Evolutionary conservation across 2,888 invertebrate genomes (phyloP).

Genomic region (Cepaea hortensis): DNA sequence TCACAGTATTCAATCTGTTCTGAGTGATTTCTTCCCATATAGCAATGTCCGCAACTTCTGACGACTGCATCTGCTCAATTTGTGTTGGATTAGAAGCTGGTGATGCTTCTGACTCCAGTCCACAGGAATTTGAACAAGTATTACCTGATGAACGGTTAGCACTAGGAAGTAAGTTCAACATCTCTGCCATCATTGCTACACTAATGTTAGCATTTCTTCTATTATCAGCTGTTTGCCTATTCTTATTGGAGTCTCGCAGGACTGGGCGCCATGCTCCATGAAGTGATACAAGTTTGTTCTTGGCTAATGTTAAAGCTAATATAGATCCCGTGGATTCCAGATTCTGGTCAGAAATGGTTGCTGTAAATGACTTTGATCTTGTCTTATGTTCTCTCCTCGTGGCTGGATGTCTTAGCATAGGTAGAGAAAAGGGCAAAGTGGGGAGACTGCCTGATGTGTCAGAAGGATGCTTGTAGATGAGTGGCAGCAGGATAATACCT

Average conservation of each 20-base stretch:
- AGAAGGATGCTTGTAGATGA: not conserved
- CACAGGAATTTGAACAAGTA: not conserved
- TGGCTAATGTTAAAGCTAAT: not conserved
- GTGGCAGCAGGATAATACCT: conserved; percentile 55
- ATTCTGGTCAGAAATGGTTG: not conserved
- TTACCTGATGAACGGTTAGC: not conserved
- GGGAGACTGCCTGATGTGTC: not conserved
- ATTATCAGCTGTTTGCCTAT: not conserved
- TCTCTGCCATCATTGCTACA: not conserved
- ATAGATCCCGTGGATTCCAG: not conserved
- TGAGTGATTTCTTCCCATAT: conserved; percentile 31
- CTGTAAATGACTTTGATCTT: conserved; percentile 16
- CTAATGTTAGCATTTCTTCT: conserved; percentile 15
- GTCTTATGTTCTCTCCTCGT: not conserved
- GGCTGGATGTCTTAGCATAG: conserved; percentile 21
- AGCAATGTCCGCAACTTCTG: conserved; percentile 26
- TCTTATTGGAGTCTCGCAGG: not conserved
- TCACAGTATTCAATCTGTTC: conserved; percentile 20
- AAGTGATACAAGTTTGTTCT: conserved; percentile 31
- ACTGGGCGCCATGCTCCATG: not conserved
- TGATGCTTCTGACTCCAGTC: not conserved
- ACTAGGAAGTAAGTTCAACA: not conserved
- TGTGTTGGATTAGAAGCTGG: too few relatives aligned
- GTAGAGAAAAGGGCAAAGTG: not conserved
- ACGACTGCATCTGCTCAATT: not conserved